A percentile compares a stretch with the other conserved stretches of the same genome.
Evolutionary conservation across 2,888 invertebrate species (phyloP).

Genomic region (Dolichopus griseipennis): DNA sequence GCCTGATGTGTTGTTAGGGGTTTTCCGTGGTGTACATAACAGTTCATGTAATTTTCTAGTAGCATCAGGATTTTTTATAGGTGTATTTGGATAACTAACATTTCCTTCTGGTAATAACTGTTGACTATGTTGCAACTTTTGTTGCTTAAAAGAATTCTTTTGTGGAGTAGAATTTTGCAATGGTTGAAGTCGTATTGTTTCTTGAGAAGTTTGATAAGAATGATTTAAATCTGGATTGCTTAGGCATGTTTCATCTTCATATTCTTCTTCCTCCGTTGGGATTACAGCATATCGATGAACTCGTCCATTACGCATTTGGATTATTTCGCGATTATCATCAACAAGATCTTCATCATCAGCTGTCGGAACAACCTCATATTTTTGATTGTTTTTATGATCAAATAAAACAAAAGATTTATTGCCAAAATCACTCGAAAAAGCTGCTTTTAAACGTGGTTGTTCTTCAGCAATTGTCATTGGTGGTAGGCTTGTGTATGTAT

Average conservation of each 20-base stretch:
- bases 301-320: slow-evolving; percentile 43
- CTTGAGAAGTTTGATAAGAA: slow-evolving; percentile 28
- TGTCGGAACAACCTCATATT: slow-evolving; percentile 57
- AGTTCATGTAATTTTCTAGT: slow-evolving; percentile 70
- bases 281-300: slow-evolving; percentile 52
- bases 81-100: slow-evolving; percentile 41
- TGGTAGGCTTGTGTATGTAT: slow-evolving; percentile 37
- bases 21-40: slow-evolving; percentile 61
- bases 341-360: slow-evolving; percentile 50
- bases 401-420: slow-evolving; percentile 44
- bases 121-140: slow-evolving; percentile 11
- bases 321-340: slow-evolving; percentile 43
- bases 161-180: slow-evolving; percentile 40
- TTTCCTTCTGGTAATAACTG: slow-evolving; percentile 17
- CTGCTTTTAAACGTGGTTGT: slow-evolving; percentile 34
- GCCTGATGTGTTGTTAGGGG: slow-evolving; percentile 30
- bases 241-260: slow-evolving; percentile 39
- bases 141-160: slow-evolving; percentile 23
- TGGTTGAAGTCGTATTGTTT: slow-evolving; percentile 24
- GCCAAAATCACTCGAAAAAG: slow-evolving; percentile 43
- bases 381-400: slow-evolving; percentile 48
- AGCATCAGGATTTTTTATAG: slow-evolving; percentile 56
- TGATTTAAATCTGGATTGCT: slow-evolving; percentile 44
- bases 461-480: slow-evolving; percentile 26
- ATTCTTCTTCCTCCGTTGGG: slow-evolving; percentile 47